These are phyloP conservation scores for Aporophyla nigra DNA, from an alignment of 2,888 invertebrate genomes.

Conservation along the genomic window DNA sequence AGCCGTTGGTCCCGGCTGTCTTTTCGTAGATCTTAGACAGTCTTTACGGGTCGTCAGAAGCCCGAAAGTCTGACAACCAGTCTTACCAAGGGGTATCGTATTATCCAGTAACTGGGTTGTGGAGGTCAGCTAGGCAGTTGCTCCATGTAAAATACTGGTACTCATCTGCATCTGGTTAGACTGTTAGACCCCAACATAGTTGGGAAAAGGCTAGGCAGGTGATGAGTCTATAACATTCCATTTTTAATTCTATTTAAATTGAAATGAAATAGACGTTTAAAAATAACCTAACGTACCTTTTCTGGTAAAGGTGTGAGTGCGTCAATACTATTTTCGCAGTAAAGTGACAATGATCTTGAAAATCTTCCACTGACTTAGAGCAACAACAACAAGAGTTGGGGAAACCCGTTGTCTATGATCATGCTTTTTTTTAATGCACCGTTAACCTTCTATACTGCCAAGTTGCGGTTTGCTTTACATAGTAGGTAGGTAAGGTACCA, in stretches of 20 bases:
- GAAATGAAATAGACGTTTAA: not conserved
- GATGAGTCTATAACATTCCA: not conserved
- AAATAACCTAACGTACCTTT: not conserved
- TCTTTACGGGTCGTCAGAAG: too few species aligned
- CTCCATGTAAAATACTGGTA: too few species aligned
- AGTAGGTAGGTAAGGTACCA: not conserved
- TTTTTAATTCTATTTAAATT: not conserved
- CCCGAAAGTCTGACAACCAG: too few species aligned
- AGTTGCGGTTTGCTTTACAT: constrained; percentile 42
- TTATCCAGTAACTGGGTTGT: too few species aligned
- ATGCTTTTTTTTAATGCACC: constrained; percentile 34
- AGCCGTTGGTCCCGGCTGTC: too few species aligned
- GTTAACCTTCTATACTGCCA: constrained; percentile 42
- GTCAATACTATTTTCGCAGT: constrained; percentile 31
- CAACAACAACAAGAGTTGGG: constrained; percentile 46
- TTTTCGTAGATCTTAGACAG: too few species aligned
- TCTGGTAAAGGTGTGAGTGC: not conserved
- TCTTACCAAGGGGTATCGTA: too few species aligned
- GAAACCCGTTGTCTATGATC: constrained; percentile 37
- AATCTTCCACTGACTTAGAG: constrained; percentile 42
- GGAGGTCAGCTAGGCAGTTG: too few species aligned
- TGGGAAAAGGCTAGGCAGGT: too few species aligned
- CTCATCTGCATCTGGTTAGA: too few species aligned
- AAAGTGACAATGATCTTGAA: constrained; percentile 48
- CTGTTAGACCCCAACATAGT: too few species aligned